Evolutionary conservation across 2,797 vertebrate species (phyloP).

Genomic region (Rhadinocentrus ornatus): DNA sequence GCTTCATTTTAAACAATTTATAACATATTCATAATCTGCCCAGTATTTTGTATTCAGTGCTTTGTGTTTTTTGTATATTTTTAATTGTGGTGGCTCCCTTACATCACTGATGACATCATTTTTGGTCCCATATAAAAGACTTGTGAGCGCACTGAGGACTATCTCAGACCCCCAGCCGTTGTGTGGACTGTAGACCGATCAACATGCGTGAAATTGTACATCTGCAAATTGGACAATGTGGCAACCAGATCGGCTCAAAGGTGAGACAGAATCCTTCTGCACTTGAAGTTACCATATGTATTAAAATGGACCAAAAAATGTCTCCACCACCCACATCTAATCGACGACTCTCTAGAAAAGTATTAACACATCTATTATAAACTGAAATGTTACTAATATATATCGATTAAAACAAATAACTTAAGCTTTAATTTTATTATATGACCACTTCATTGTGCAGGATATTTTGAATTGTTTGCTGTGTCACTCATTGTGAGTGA

Average conservation of each 20-base stretch:
- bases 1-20: too few relatives aligned
- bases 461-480: constrained; percentile 18
- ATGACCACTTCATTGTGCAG: not conserved
- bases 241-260: constrained; percentile 97
- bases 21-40: too few relatives aligned
- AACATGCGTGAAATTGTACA: constrained; percentile 98
- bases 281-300: not conserved
- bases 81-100: constrained; percentile 42
- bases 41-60: not conserved
- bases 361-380: not conserved
- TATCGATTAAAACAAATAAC: not conserved
- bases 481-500: constrained; percentile 58
- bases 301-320: not conserved
- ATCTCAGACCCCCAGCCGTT: constrained; percentile 60
- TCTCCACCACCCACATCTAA: not conserved
- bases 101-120: constrained; percentile 74
- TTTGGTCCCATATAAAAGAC: constrained; percentile 61
- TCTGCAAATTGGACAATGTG: constrained; percentile 97
- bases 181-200: constrained; percentile 52
- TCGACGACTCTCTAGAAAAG: not conserved
- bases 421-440: not conserved
- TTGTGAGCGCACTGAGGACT: constrained; percentile 13
- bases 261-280: constrained; percentile 66
- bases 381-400: not conserved
- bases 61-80: not conserved